phyloP scores from a whole-genome alignment of 2,113 vertebrate species.

The Ranitomeya variabilis region DNA sequence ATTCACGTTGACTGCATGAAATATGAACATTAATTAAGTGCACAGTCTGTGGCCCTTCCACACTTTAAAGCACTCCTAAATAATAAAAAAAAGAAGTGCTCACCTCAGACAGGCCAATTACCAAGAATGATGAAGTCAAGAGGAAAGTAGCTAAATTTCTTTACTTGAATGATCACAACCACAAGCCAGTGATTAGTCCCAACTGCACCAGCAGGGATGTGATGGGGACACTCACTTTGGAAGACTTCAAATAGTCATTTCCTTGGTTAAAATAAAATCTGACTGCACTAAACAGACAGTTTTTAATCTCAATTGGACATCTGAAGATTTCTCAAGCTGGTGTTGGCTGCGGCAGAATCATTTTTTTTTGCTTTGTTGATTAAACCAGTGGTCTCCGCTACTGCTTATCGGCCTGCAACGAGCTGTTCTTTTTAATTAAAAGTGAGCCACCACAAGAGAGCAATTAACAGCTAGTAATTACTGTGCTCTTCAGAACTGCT shows the following conservation, averaged over 20 bases:
- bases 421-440: constrained; percentile 99
- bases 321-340: constrained; percentile 98
- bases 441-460: constrained; percentile 98
- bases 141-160: constrained; percentile 94
- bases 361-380: constrained; percentile 99
- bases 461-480: constrained; percentile 99
- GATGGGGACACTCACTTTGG: constrained; percentile 82
- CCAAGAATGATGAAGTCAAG: constrained; percentile 86
- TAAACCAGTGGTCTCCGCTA: constrained; percentile 89
- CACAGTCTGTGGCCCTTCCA: constrained; percentile 82
- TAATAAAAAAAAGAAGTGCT: constrained; percentile 65
- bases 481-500: constrained; percentile 94
- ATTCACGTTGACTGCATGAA: constrained; percentile 81
- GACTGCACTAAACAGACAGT: constrained; percentile 95
- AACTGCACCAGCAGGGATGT: constrained; percentile 83
- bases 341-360: constrained; percentile 90
- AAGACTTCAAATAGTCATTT: constrained; percentile 95
- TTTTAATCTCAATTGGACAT: constrained; percentile 99
- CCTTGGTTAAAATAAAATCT: constrained; percentile 96
- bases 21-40: constrained; percentile 86
- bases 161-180: constrained; percentile 94
- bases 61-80: constrained; percentile 80
- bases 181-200: constrained; percentile 90
- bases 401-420: constrained; percentile 96
- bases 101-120: constrained; percentile 90